Conservation (phyloP, 1,140 invertebrate species). For the Atta cephalotes region DNA sequence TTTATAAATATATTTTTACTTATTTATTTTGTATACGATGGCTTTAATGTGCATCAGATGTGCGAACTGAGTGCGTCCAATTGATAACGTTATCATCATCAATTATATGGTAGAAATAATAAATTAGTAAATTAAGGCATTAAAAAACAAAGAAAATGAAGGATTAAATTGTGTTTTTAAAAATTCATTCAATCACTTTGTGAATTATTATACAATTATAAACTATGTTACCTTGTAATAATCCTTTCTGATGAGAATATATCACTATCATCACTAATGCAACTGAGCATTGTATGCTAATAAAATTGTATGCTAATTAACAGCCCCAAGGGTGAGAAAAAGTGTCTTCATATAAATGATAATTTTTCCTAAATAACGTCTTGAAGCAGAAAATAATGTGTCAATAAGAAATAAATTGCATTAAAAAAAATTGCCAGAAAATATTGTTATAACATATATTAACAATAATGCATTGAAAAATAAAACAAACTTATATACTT, state of each 20-base stretch:
- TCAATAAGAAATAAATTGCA: neutral
- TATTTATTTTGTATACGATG: too few relatives aligned
- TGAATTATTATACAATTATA: neutral
- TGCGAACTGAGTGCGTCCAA: too few relatives aligned
- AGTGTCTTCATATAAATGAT: neutral
- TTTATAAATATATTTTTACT: too few relatives aligned
- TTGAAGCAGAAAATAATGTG: neutral
- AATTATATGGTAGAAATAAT: too few relatives aligned
- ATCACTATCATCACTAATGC: neutral
- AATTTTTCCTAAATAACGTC: neutral
- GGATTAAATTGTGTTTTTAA: neutral
- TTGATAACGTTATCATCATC: too few relatives aligned
- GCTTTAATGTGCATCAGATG: too few relatives aligned
- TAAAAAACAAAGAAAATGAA: too few relatives aligned
- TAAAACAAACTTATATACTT: neutral
- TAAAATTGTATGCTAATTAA: neutral
- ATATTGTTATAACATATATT: too few relatives aligned
- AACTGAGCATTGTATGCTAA: neutral
- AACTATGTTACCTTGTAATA: neutral
- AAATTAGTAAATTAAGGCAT: too few relatives aligned
- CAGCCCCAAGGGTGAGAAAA: neutral
- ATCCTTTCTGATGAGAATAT: neutral
- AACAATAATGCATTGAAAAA: slow-evolving; percentile 1
- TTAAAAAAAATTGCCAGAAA: neutral
- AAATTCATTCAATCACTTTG: neutral